Conservation (phyloP, 2,888 invertebrate species). For the Lagria hirta region DNA sequence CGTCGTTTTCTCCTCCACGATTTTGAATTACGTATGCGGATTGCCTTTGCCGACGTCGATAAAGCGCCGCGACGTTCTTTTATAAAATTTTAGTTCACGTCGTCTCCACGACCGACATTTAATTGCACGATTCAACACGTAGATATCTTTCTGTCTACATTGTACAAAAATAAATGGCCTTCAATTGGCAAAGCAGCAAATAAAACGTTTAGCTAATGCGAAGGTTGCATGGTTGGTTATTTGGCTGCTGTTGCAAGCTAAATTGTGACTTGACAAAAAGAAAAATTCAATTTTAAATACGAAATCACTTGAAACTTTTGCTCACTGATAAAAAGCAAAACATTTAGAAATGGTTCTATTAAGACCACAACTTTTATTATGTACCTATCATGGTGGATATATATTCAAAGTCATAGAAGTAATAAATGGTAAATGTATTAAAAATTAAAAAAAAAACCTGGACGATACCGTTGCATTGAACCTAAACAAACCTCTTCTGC, state of each 20-base stretch:
- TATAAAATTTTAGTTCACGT: constrained; percentile 6
- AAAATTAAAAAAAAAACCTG: too few species aligned
- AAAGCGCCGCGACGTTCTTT: constrained; percentile 19
- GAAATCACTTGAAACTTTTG: too few species aligned
- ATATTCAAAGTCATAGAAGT: too few species aligned
- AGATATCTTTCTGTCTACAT: constrained; percentile 14
- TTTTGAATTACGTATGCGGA: constrained; percentile 15
- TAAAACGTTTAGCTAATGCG: constrained; percentile 17
- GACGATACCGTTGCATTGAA: too few species aligned
- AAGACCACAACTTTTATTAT: too few species aligned
- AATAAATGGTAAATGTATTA: too few species aligned
- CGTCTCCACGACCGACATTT: constrained; percentile 8
- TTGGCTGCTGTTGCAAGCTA: background rate
- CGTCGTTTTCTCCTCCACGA: constrained; percentile 4
- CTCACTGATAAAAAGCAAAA: too few species aligned
- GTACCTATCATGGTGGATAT: too few species aligned
- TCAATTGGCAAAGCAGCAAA: constrained; percentile 21
- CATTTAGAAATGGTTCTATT: too few species aligned
- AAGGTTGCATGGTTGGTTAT: constrained; percentile 1
- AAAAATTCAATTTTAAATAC: too few species aligned
- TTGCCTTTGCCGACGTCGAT: constrained; percentile 20
- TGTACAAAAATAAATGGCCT: constrained; percentile 21
- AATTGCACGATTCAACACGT: constrained; percentile 21
- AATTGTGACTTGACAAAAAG: too few species aligned
- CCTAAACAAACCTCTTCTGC: too few species aligned